Evolutionary conservation across 1,140 invertebrate species (phyloP), one percentile per base, ranked within the genome.

Genomic region (Fopius arisanus): DNA sequence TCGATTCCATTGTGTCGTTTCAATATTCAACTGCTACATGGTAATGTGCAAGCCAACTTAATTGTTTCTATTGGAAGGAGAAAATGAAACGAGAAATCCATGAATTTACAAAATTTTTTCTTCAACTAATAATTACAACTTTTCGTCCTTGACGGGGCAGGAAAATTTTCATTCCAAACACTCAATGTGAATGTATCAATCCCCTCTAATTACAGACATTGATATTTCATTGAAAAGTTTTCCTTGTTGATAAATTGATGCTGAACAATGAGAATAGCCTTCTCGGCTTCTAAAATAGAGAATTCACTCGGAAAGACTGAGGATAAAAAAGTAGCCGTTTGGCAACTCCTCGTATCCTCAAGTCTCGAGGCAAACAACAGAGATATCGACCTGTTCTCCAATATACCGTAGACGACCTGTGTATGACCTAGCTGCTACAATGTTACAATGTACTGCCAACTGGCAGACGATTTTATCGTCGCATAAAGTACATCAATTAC

Each of bases 381-480:
- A 51, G 23, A 59, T 59, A 59, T 59, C 23, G 54, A 59, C 54
- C 54, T 59, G 19, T 26, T 59, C 48, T 10, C 19, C 71, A 23
- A 65, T 23, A 23, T 73, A 33, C 67, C 62, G 26, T 69, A 67
- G 28, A 72, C 70, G 62, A 72, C 73, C 29, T n/a, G 59, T 51
- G 19, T 16, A 71, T 59, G 73, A 74, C 51, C 62, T 65, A 37
- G 70, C 37, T 12, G 41, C 43, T 31, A 71, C 69, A 26, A 66
- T 41, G 26, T 62, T 37, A 72, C 70, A 33, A 28, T 72, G 40
- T 59, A 62, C 54, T 77, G 75, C 72, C 75, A 74, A 69, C 65
- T 77, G 72, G 72, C 72, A 74, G 67, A 66, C 59, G 63, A 71
- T 74, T 74, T 77, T 68, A 77, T 77, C 69, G 54, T 65, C 16